Evolutionary conservation across 2,113 vertebrate species (phyloP).

Genomic region (Malurus melanocephalus): DNA sequence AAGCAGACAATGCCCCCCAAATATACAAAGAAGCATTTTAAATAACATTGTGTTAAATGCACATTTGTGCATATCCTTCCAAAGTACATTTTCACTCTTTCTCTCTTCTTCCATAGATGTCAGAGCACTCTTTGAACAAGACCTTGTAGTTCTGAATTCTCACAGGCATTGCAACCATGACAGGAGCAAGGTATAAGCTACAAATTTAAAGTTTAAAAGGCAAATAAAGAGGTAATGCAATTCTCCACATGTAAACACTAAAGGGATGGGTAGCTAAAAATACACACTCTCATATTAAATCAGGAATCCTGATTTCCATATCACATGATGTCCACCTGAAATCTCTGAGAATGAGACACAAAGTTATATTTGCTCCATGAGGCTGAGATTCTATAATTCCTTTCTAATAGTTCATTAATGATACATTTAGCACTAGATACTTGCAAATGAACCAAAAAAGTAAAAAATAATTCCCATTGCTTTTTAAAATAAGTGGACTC

Average conservation of each 20-base stretch:
- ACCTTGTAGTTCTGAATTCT: slow-evolving; percentile 13
- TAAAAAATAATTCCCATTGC: not conserved
- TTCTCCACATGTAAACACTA: not conserved
- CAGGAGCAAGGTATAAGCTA: not conserved
- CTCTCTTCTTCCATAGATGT: slow-evolving; percentile 9
- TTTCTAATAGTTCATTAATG: not conserved
- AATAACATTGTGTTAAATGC: slow-evolving; percentile 44
- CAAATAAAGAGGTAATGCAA: not conserved
- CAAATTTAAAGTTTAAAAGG: slow-evolving; percentile 7
- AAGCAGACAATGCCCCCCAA: slow-evolving; percentile 25
- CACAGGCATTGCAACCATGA: not conserved
- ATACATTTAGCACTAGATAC: not conserved
- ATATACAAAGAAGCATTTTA: slow-evolving; percentile 59
- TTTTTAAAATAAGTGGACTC: not conserved
- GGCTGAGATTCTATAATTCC: not conserved
- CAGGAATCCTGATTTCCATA: not conserved
- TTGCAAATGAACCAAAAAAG: not conserved
- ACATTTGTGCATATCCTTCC: slow-evolving; percentile 11
- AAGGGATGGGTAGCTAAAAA: not conserved
- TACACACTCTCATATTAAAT: not conserved
- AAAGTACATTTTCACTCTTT: slow-evolving; percentile 21
- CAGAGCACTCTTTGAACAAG: slow-evolving; percentile 20
- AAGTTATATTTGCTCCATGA: not conserved
- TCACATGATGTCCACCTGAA: not conserved
- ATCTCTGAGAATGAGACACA: not conserved